These are phyloP conservation scores for Drosophila cardini DNA, from an alignment of 1,140 invertebrate species.

Conservation along the genomic window DNA sequence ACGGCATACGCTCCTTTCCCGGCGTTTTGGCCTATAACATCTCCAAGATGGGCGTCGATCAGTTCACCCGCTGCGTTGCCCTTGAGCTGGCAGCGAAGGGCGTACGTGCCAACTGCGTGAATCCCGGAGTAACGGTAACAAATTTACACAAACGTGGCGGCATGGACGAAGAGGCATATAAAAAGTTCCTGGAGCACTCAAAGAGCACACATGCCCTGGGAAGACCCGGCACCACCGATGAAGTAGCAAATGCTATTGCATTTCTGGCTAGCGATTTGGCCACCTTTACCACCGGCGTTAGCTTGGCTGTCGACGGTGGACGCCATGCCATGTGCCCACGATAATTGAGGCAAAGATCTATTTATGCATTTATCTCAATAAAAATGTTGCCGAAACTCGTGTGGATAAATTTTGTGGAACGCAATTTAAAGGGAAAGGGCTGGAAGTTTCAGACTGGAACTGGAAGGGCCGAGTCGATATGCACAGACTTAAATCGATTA, in stretches of 20 bases:
- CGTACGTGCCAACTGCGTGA: slow-evolving; percentile 94
- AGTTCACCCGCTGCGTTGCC: slow-evolving; percentile 93
- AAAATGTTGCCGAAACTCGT: slow-evolving; percentile 67
- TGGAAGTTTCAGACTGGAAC: neutral
- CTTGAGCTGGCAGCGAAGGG: slow-evolving; percentile 92
- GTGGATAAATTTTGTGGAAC: no score
- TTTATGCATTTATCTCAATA: slow-evolving; percentile 57
- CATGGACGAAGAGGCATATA: slow-evolving; percentile 90
- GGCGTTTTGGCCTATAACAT: slow-evolving; percentile 93
- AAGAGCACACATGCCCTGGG: slow-evolving; percentile 93
- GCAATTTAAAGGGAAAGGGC: no score
- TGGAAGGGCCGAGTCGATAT: neutral
- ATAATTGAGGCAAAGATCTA: slow-evolving; percentile 7
- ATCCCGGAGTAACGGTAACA: slow-evolving; percentile 92
- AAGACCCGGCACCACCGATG: slow-evolving; percentile 89
- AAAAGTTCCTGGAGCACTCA: slow-evolving; percentile 90
- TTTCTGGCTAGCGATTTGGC: slow-evolving; percentile 93
- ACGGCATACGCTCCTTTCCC: slow-evolving; percentile 92
- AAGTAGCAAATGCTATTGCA: slow-evolving; percentile 92
- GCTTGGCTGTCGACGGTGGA: slow-evolving; percentile 91
- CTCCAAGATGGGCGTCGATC: slow-evolving; percentile 95
- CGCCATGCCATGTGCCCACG: slow-evolving; percentile 82
- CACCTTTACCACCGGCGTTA: slow-evolving; percentile 93
- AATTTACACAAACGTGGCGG: slow-evolving; percentile 92
- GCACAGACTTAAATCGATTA: no score